Evolutionary conservation across 2,888 invertebrate species (phyloP), one percentile per base, ranked within the genome.

Genomic region (Drosophila setosimentum): DNA sequence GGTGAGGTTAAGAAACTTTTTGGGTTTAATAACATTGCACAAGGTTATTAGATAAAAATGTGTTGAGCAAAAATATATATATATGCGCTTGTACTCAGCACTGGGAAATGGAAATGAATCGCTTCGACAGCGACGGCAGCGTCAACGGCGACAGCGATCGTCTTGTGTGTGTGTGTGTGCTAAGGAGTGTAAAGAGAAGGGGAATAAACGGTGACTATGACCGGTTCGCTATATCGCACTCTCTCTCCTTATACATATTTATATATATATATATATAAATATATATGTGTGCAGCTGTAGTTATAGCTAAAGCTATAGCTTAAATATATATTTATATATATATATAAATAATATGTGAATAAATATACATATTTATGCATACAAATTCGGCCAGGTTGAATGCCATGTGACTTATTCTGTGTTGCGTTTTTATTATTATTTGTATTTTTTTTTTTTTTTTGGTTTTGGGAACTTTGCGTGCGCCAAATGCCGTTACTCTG

Each of bases 11-110:
- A 92, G 84, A 92, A 92, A 92, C 92, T 92, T 92, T 92, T 91
- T 91, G 92, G 91, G 93, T 93, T 93, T 92, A 92, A 92, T 92
- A 92, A 92, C 92, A 92, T 88, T 91, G 83, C 85, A 92, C 92
- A 92, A 92, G 92, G 92, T 92, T 92, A 92, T 92, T 92, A 92
- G 92, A 92, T 91, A 92, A 92, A 92, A 87, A 87, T 87, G 90
- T 89, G 86, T 73, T 79, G 76, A 68, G 81, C 78, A 74, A 73
- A 86, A 73, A 71, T 73, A 71, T 73, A 78, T 79, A 71, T 73
- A 71, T 73, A 78, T 79, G 58, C 65, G 69, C 67, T 53, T 57
- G 42, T 21, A 40, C 55, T 51, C 61, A 40, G 57, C 64, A 66
- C 54, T 77, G 79, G 75, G 76, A 77, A 77, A 79, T 77, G 79